Evolutionary conservation across 2,113 vertebrate species (phyloP).

Genomic region (Stomatorhinus ivindoensis): DNA sequence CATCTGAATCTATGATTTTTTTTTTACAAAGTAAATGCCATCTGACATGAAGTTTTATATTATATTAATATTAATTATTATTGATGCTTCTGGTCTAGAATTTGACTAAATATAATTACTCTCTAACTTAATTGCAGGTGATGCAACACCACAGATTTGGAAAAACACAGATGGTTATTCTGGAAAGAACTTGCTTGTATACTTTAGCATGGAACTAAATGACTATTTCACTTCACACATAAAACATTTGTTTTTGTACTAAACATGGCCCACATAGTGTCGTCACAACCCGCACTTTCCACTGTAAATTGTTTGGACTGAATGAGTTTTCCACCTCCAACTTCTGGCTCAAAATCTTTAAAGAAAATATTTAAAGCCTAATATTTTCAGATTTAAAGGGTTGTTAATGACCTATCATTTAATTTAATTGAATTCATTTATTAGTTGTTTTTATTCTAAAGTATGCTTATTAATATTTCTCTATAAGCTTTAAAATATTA

Average conservation of each 20-base stretch:
- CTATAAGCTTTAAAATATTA: background rate
- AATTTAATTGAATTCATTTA: conserved; percentile 39
- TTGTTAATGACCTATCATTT: conserved; percentile 45
- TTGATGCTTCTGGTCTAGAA: background rate
- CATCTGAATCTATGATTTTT: background rate
- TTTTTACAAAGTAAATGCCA: background rate
- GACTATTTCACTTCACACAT: conserved; percentile 32
- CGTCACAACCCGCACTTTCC: conserved; percentile 46
- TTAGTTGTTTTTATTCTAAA: conserved; percentile 33
- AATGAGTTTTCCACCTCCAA: conserved; percentile 64
- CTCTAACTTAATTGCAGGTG: background rate
- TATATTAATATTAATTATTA: background rate
- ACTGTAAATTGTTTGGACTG: conserved; percentile 66
- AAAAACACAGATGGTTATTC: conserved; percentile 57
- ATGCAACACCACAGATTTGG: background rate
- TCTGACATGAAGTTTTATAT: background rate
- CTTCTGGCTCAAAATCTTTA: conserved; percentile 39
- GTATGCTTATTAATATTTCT: background rate
- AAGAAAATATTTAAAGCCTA: conserved; percentile 40
- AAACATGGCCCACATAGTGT: conserved; percentile 59
- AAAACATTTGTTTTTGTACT: conserved; percentile 41
- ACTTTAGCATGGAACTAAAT: conserved; percentile 6
- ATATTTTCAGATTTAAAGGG: conserved; percentile 30
- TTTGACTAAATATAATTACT: background rate
- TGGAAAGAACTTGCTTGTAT: background rate